Evolutionary conservation across 2,797 vertebrate genomes (phyloP).

Genomic region (Enteromius fasciolatus): DNA sequence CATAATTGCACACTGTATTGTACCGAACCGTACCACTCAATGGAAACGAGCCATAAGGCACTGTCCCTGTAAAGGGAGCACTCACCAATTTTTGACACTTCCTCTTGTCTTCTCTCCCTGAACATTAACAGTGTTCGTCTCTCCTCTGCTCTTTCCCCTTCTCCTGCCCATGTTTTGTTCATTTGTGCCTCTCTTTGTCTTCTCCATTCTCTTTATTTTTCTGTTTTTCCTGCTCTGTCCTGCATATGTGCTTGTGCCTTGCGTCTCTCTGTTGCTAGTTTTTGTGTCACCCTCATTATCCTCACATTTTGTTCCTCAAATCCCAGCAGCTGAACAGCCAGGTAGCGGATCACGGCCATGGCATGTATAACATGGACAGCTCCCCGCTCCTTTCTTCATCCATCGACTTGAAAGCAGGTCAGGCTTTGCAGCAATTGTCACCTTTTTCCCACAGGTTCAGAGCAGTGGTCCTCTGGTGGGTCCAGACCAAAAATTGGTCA

Average conservation of each 20-base stretch:
- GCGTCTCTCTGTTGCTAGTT: slow-evolving; percentile 72
- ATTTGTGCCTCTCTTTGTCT: slow-evolving; percentile 22
- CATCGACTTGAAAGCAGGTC: slow-evolving; percentile 82
- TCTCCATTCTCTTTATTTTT: slow-evolving; percentile 34
- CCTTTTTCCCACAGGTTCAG: background rate
- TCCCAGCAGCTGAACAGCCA: slow-evolving; percentile 91
- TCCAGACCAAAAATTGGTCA: background rate
- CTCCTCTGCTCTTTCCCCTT: slow-evolving; percentile 67
- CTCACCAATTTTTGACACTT: slow-evolving; percentile 62
- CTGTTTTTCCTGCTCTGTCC: slow-evolving; percentile 22
- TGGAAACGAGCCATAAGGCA: slow-evolving; percentile 2
- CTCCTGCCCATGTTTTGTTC: slow-evolving; percentile 40
- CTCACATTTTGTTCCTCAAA: slow-evolving; percentile 92
- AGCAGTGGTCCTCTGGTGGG: background rate
- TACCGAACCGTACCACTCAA: no score
- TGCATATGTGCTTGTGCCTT: slow-evolving; percentile 34
- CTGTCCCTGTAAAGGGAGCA: slow-evolving; percentile 56
- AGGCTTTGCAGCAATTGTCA: slow-evolving; percentile 62
- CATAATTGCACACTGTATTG: no score
- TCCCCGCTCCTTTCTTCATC: slow-evolving; percentile 68
- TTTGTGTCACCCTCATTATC: slow-evolving; percentile 83
- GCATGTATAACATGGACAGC: slow-evolving; percentile 75
- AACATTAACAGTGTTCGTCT: slow-evolving; percentile 65
- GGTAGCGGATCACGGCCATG: slow-evolving; percentile 77
- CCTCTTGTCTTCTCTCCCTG: slow-evolving; percentile 61